These are phyloP conservation scores for Charadrius vociferus DNA, from an alignment of 2,113 vertebrate species.

Conservation along the genomic window DNA sequence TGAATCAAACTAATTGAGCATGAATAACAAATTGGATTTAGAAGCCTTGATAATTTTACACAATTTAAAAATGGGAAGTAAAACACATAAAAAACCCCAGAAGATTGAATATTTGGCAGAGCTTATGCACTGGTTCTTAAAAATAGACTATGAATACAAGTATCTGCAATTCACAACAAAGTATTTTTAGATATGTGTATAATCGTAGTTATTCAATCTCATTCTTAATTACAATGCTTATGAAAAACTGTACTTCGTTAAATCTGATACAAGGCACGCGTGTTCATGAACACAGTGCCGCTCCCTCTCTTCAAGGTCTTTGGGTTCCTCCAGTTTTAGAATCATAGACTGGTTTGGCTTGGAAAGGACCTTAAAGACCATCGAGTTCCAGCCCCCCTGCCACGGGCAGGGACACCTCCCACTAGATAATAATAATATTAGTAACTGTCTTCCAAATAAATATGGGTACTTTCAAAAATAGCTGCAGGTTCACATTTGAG, in stretches of 20 bases:
- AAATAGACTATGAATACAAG: not conserved
- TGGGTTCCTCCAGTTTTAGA: not conserved
- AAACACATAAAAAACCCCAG: not conserved
- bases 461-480: not conserved
- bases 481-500: not conserved
- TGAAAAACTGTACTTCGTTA: not conserved
- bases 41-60: not conserved
- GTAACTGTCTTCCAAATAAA: not conserved
- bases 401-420: not conserved
- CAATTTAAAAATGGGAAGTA: not conserved
- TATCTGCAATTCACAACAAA: not conserved
- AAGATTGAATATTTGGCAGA: not conserved
- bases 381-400: not conserved
- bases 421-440: not conserved
- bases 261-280: accelerated
- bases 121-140: not conserved
- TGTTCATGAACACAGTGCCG: not conserved
- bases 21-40: not conserved
- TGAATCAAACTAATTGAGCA: not conserved
- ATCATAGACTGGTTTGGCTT: not conserved
- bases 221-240: not conserved
- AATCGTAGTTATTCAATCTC: not conserved
- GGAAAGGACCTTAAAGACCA: not conserved
- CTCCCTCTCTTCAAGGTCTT: not conserved
- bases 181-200: not conserved